These are phyloP conservation scores for Macropodus opercularis DNA, from an alignment of 2,797 vertebrate species.

Conservation along the genomic window DNA sequence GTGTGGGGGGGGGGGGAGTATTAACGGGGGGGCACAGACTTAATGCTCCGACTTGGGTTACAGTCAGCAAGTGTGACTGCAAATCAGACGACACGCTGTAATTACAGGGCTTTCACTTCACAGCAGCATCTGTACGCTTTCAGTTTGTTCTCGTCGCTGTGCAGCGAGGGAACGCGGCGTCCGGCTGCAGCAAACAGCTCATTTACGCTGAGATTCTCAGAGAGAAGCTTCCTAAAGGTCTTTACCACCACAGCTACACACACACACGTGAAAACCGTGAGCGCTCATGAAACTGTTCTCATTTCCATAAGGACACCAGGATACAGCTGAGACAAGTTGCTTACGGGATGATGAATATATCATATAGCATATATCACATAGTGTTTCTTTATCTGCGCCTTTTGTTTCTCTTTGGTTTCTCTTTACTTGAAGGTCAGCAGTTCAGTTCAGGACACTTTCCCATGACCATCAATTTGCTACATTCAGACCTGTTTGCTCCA, in stretches of 20 bases:
- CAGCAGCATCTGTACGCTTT: background rate
- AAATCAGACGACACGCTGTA: background rate
- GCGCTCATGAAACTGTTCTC: too few relatives aligned
- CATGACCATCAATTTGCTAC: background rate
- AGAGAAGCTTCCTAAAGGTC: background rate
- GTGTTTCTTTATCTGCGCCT: too few relatives aligned
- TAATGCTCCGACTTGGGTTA: background rate
- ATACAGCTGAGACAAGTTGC: too few relatives aligned
- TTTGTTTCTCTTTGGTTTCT: background rate
- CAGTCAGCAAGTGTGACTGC: background rate
- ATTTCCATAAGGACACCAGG: too few relatives aligned
- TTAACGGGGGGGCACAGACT: background rate
- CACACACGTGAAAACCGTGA: too few relatives aligned
- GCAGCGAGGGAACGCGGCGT: slow-evolving; percentile 1
- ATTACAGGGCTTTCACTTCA: slow-evolving; percentile 1
- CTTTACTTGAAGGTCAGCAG: background rate
- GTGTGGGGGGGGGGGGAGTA: too few relatives aligned
- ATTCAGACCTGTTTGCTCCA: too few relatives aligned
- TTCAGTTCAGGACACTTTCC: background rate
- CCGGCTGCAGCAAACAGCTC: slow-evolving; percentile 1
- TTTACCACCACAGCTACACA: background rate
- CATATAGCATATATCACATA: too few relatives aligned
- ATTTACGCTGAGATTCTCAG: background rate
- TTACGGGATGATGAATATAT: too few relatives aligned
- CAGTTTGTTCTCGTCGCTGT: background rate